A percentile compares a stretch with the other conserved stretches of the same genome.
These are phyloP conservation scores for Chondrosia reniformis DNA, from an alignment of 37 sponge, comb jelly and placozoan genomes.

Conservation along the genomic window DNA sequence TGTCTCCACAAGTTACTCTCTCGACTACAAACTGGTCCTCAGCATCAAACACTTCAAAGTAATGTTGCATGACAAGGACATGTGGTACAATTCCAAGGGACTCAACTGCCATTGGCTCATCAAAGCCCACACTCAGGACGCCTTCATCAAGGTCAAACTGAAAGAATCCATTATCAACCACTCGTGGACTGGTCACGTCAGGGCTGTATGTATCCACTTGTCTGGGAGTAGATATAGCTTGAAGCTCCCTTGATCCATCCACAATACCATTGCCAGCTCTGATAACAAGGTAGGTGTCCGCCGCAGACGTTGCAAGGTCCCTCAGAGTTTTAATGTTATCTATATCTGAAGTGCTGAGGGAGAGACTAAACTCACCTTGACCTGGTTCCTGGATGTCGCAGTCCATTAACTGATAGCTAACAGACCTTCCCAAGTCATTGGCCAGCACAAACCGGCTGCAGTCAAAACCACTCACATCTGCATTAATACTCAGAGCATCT, in stretches of 20 bases:
- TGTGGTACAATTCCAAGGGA: conserved; percentile 15
- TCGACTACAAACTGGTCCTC: conserved; percentile 33
- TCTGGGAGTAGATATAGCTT: background rate
- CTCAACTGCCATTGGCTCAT: conserved; percentile 63
- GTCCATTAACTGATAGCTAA: too few species aligned
- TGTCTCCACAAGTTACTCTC: conserved; percentile 11
- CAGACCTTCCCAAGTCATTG: too few species aligned
- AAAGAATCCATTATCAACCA: conserved; percentile 45
- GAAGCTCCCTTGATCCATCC: background rate
- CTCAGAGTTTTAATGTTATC: conserved; percentile 34
- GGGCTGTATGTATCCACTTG: conserved; percentile 14
- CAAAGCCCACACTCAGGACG: conserved; percentile 42
- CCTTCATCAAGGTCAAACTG: conserved; percentile 68
- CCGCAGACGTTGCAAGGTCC: conserved; percentile 26
- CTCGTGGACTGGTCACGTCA: conserved; percentile 55
- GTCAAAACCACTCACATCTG: conserved; percentile 7
- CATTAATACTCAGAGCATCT: too few species aligned
- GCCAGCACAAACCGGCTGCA: too few species aligned
- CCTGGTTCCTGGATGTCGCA: too few species aligned
- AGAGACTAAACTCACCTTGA: too few species aligned
- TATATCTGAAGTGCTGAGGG: too few species aligned
- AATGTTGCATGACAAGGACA: conserved; percentile 59
- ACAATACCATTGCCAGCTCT: conserved; percentile 12
- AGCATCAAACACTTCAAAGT: background rate
- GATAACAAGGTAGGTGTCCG: conserved; percentile 21